A percentile compares a stretch with the other conserved stretches of the same genome.
phyloP scores from a whole-genome alignment of 2,888 invertebrate genomes.

The Carpatolechia fugitivella region DNA sequence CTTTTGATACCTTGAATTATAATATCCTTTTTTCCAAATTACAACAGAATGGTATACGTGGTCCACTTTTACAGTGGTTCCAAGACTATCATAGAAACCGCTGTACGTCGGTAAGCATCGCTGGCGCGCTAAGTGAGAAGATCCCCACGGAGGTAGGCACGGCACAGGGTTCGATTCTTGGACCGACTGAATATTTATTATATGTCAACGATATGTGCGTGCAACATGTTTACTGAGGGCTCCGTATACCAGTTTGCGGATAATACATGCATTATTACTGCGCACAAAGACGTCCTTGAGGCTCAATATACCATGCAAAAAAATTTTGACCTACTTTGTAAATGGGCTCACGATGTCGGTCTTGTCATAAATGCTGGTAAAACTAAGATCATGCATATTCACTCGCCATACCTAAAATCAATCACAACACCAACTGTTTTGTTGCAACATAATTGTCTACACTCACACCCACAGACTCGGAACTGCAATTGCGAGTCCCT shows the following conservation, averaged over 20 bases:
- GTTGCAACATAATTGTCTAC: not conserved
- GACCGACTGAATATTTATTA: conserved; percentile 14
- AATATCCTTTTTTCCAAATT: conserved; percentile 12
- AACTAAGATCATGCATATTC: conserved; percentile 20
- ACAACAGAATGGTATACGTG: conserved; percentile 9
- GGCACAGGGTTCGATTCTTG: conserved; percentile 14
- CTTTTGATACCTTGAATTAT: conserved; percentile 20
- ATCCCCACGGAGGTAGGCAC: conserved; percentile 8
- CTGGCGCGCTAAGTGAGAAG: not conserved
- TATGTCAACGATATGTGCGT: conserved; percentile 19
- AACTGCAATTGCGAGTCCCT: conserved; percentile 12
- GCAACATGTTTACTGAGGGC: conserved; percentile 12
- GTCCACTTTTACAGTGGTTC: conserved; percentile 12
- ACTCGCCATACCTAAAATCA: conserved; percentile 9
- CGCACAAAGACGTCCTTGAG: not conserved
- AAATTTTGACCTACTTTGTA: conserved; percentile 11
- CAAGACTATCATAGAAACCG: conserved; percentile 19
- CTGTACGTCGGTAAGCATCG: conserved; percentile 10
- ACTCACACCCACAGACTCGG: not conserved
- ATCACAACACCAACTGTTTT: not conserved
- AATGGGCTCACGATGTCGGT: conserved; percentile 19
- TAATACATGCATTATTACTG: conserved; percentile 14
- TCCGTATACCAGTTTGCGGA: conserved; percentile 20
- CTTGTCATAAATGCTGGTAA: conserved; percentile 15
- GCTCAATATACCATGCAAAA: conserved; percentile 2